Base-by-base conservation (phyloP, 2,113 vertebrate genomes). In the Crotalus horridus region DNA sequence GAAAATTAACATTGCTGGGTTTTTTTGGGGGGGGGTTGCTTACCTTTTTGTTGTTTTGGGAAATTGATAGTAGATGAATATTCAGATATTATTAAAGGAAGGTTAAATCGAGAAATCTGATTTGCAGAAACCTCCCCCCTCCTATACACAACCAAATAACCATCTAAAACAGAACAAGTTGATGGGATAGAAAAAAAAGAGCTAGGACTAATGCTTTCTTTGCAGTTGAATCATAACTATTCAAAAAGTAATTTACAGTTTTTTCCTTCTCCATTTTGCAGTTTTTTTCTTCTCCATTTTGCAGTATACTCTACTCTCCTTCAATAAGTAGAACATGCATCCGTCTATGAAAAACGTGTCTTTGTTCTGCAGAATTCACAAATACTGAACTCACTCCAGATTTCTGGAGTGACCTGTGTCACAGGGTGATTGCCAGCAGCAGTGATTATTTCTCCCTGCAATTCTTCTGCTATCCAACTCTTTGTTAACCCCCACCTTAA, bases 1-100 rank as follows among this genome's bases (percentile, higher is more conserved):
- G 90, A 97, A 96, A 97, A 94, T 69, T 94, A 94, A 95, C 94
- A 95, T 89, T 96, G 94, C 85, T 96, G 93, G 91, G 92, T 92
- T 94, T 96, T 93, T 95, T 74, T 81, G 48, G 48, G 48, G 8
- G 48, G 48, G 48, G 48, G 8, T 1, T 3, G 69, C 33, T 6
- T 81, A 21, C 39, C 3, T 39, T 81, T 17, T 97, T 95, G 96
- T 91, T 96, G 91, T 94, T 95, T 96, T 96, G 96, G 93, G 94
- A 97, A 95, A 3, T 94, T 48, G 39, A 95, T 92, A 95, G 33
- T 81, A 55, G 94, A 91, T 96, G 96, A 96, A 93, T 90, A 59
- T 89, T 92, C 92, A 96, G 85, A 91, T 64, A 29, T 56, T 89
- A 64, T 59, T 26, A 33, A 87, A 46, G 51, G 48, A 89, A 92